Percentiles rank a stretch among this genome's conserved stretches.
phyloP scores from a whole-genome alignment of 2,888 invertebrate species.

The Calameuta filiformis region DNA sequence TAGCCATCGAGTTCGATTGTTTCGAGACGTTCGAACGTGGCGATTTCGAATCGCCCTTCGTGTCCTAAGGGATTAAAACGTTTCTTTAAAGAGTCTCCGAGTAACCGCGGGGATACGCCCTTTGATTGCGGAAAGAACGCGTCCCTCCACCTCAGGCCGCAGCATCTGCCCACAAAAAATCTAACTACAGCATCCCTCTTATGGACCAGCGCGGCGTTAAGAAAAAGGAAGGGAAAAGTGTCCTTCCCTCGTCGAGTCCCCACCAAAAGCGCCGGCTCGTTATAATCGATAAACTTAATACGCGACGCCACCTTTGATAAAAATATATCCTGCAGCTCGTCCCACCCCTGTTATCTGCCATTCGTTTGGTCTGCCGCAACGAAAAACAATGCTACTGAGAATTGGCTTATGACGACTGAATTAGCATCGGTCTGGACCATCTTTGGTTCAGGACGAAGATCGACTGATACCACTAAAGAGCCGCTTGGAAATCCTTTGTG shows the following conservation, averaged over 20 bases:
- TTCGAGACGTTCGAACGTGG: slow-evolving; percentile 41
- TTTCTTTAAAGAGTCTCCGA: slow-evolving; percentile 43
- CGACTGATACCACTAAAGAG: too few species aligned
- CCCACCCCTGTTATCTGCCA: too few species aligned
- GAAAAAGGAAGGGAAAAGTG: too few species aligned
- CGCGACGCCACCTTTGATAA: slow-evolving; percentile 11
- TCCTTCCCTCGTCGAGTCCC: slow-evolving; percentile 11
- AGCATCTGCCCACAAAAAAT: slow-evolving; percentile 12
- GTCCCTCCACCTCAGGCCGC: background rate
- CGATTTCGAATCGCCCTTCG: slow-evolving; percentile 10
- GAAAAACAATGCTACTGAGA: too few species aligned
- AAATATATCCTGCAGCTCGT: too few species aligned
- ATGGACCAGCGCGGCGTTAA: too few species aligned
- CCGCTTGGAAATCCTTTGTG: too few species aligned
- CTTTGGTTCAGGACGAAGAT: too few species aligned
- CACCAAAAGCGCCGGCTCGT: slow-evolving; percentile 23
- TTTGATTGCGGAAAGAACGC: slow-evolving; percentile 34
- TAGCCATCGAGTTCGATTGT: slow-evolving; percentile 45
- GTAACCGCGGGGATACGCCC: slow-evolving; percentile 32
- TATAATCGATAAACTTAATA: slow-evolving; percentile 57
- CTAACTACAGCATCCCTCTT: slow-evolving; percentile 14
- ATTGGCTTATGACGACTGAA: too few species aligned
- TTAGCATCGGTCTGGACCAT: too few species aligned
- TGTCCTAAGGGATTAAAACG: slow-evolving; percentile 7
- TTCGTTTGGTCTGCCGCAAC: too few species aligned